These are phyloP conservation scores for Eupithecia exiguata DNA, from an alignment of 2,888 invertebrate genomes.

Conservation along the genomic window DNA sequence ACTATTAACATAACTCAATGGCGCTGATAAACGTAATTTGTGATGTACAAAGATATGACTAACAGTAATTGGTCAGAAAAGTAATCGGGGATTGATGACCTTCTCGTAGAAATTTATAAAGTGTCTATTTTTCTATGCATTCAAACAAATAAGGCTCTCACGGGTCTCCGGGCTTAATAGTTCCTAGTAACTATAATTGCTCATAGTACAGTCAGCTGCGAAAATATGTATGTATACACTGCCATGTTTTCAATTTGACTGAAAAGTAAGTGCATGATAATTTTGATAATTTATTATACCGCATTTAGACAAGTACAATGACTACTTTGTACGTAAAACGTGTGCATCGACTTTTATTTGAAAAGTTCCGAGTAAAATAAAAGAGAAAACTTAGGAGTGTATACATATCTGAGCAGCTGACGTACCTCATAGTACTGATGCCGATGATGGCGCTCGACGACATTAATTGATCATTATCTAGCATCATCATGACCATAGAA, in stretches of 20 bases:
- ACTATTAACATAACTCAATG: no score
- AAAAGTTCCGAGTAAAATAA: no score
- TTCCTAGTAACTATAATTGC: constrained; percentile 28
- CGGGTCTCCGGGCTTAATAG: neutral
- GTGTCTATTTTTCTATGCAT: neutral
- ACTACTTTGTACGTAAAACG: no score
- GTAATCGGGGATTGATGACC: neutral
- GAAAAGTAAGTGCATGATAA: no score
- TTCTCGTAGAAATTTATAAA: neutral
- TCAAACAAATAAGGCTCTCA: neutral
- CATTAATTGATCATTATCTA: constrained; percentile 30
- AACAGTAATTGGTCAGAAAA: neutral
- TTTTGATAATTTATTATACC: no score
- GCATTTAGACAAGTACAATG: no score
- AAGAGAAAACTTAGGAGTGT: no score
- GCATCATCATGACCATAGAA: constrained; percentile 26
- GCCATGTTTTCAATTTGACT: no score
- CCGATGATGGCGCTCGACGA: constrained; percentile 29
- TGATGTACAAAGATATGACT: neutral
- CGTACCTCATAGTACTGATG: neutral
- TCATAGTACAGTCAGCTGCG: no score
- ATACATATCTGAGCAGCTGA: no score
- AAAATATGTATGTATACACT: no score
- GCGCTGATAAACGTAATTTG: neutral
- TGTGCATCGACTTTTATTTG: no score